These are phyloP conservation scores for Prunella strophiata DNA, from an alignment of 2,797 vertebrate species.

Conservation along the genomic window DNA sequence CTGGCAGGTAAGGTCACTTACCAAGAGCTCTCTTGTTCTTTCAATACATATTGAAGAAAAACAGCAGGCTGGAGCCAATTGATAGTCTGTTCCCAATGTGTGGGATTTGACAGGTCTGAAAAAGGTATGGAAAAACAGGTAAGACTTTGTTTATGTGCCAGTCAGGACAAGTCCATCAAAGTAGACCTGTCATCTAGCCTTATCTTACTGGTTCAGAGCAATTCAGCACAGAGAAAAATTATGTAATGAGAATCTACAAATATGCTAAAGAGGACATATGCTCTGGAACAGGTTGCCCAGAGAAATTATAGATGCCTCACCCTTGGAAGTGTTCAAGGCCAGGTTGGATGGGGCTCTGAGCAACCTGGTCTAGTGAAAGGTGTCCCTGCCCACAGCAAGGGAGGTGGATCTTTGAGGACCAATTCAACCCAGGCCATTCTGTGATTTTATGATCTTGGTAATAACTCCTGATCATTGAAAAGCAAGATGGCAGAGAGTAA, in stretches of 20 bases:
- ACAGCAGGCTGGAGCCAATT: neutral
- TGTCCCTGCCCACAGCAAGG: neutral
- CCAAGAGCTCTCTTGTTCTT: neutral
- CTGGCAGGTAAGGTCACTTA: neutral
- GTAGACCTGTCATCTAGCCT: neutral
- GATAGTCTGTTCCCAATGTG: neutral
- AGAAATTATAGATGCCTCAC: neutral
- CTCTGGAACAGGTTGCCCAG: neutral
- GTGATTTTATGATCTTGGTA: neutral
- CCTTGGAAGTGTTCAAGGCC: neutral
- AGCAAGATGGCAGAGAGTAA: neutral
- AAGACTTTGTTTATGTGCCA: neutral
- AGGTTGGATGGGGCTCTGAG: neutral
- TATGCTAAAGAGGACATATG: neutral
- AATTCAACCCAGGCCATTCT: neutral
- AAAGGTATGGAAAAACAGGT: neutral
- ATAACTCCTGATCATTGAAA: neutral
- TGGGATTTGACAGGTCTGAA: neutral
- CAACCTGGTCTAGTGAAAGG: neutral
- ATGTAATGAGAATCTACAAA: neutral
- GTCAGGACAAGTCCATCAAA: neutral
- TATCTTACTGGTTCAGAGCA: neutral
- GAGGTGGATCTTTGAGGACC: neutral
- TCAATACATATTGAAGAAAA: neutral
- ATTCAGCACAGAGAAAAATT: neutral